A percentile compares a stretch with the other conserved stretches of the same genome.
Conservation (phyloP, 2,797 vertebrate species). For the Hipposideros larvatus region DNA sequence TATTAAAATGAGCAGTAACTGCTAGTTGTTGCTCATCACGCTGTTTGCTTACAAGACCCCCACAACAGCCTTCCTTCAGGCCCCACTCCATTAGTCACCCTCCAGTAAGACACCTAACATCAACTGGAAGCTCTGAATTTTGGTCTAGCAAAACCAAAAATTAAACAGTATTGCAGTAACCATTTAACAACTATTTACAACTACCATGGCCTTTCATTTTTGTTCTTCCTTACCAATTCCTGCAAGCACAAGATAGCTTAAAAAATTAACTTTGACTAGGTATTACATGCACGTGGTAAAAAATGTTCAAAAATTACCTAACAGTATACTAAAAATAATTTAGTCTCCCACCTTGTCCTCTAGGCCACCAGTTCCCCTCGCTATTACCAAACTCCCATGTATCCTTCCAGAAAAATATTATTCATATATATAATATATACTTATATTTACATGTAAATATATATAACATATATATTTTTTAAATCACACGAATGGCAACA, state of each 20-base stretch:
- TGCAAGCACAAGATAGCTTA: constrained; percentile 40
- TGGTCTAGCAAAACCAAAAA: constrained; percentile 54
- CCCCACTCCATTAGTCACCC: background rate
- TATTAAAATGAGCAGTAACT: constrained; percentile 37
- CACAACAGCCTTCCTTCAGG: background rate
- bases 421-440: background rate
- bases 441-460: background rate
- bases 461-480: background rate
- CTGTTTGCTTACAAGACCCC: background rate
- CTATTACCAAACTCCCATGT: background rate
- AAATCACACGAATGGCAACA: constrained; percentile 25
- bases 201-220: constrained; percentile 32
- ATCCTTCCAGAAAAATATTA: background rate
- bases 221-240: constrained; percentile 23
- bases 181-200: constrained; percentile 25
- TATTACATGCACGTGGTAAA: background rate
- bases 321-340: constrained; percentile 8
- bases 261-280: constrained; percentile 51
- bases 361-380: background rate
- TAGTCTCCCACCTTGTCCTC: constrained; percentile 22
- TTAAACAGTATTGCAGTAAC: constrained; percentile 52
- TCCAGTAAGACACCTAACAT: constrained; percentile 26
- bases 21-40: background rate
- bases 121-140: constrained; percentile 16
- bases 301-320: constrained; percentile 37